Conservation (phyloP, 2,113 vertebrate species). For the Tautogolabrus adspersus region DNA sequence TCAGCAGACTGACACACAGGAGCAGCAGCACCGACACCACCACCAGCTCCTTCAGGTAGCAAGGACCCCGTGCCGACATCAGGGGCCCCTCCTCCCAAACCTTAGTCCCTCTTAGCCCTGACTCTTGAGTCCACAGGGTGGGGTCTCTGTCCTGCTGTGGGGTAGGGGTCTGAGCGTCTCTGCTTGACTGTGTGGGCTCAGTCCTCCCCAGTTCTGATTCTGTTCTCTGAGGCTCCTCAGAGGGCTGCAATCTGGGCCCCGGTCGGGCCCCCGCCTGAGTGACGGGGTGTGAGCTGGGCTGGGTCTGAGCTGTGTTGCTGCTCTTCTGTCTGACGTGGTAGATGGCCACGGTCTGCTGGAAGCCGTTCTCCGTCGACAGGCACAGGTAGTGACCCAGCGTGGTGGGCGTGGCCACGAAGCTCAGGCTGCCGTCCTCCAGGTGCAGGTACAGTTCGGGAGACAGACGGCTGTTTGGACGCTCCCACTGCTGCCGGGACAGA, state of each 20-base stretch:
- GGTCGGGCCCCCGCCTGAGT: background rate
- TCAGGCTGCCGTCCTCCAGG: constrained; percentile 68
- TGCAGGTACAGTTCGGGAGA: constrained; percentile 76
- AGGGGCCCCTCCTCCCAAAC: constrained; percentile 18
- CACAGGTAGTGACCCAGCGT: constrained; percentile 81
- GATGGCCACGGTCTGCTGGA: constrained; percentile 72
- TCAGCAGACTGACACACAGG: constrained; percentile 68
- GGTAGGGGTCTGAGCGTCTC: constrained; percentile 14
- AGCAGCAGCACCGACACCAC: constrained; percentile 77
- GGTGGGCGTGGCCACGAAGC: constrained; percentile 79
- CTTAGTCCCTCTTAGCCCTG: constrained; percentile 1
- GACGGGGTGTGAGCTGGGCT: background rate
- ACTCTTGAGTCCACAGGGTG: background rate
- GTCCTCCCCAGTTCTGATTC: constrained; percentile 10
- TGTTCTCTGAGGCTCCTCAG: constrained; percentile 13
- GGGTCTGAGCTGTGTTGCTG: constrained; percentile 28
- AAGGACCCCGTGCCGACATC: constrained; percentile 1
- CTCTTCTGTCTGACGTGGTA: constrained; percentile 78
- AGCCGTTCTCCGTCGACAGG: constrained; percentile 77
- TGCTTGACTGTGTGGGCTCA: constrained; percentile 27
- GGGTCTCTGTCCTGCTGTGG: constrained; percentile 15
- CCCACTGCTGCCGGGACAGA: constrained; percentile 78
- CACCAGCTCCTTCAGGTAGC: constrained; percentile 80
- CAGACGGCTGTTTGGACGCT: constrained; percentile 72
- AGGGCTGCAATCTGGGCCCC: background rate